Evolutionary conservation across 2,113 vertebrate species (phyloP).

Genomic region (Lophius piscatorius): DNA sequence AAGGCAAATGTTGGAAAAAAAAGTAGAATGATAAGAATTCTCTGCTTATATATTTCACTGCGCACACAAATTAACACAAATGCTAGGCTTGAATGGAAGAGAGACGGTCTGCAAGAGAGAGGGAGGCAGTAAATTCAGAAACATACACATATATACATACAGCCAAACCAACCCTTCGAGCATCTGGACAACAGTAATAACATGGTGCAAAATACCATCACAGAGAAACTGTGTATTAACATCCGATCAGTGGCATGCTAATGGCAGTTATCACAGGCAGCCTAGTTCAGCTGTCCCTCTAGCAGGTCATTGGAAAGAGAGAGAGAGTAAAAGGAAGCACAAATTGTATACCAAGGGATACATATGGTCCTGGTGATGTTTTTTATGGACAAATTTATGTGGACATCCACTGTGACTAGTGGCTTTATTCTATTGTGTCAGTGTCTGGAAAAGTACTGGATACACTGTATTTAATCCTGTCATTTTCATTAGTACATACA

Average conservation of each 20-base stretch:
- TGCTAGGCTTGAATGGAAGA: conserved; percentile 4
- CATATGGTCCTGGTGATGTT: too few relatives aligned
- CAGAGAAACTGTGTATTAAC: conserved; percentile 79
- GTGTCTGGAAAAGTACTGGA: not conserved
- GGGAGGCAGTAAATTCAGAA: conserved; percentile 19
- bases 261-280: conserved; percentile 76
- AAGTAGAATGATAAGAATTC: too few relatives aligned
- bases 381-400: too few relatives aligned
- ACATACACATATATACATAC: conserved; percentile 21
- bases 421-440: too few relatives aligned
- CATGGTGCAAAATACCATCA: conserved; percentile 76
- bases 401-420: too few relatives aligned
- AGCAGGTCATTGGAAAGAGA: conserved; percentile 28
- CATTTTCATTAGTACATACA: not conserved
- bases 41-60: too few relatives aligned
- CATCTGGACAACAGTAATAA: conserved; percentile 82
- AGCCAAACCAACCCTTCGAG: conserved; percentile 48
- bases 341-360: conserved; percentile 9
- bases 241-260: conserved; percentile 77
- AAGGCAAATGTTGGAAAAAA: too few relatives aligned
- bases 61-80: not conserved
- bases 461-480: not conserved
- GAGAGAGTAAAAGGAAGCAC: conserved; percentile 19
- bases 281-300: conserved; percentile 60
- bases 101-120: conserved; percentile 20